These are phyloP conservation scores for Myioborus melanocephalus DNA, from an alignment of 2,797 vertebrate species.

Conservation along the genomic window DNA sequence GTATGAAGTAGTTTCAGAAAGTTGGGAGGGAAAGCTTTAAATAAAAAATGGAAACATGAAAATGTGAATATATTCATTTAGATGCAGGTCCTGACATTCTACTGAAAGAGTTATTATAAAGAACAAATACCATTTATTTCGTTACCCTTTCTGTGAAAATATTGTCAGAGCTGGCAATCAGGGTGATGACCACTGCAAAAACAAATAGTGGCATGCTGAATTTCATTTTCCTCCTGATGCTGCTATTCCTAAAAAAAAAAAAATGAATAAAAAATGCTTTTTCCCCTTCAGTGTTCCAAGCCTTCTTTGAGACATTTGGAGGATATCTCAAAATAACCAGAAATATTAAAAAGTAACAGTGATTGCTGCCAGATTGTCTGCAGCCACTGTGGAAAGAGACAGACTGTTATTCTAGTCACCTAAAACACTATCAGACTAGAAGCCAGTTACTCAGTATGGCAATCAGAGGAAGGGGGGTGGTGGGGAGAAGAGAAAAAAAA, in stretches of 20 bases:
- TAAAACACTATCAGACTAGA: constrained; percentile 63
- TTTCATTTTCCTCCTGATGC: constrained; percentile 50
- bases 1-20: constrained; percentile 47
- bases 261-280: neutral
- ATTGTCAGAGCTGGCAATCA: constrained; percentile 68
- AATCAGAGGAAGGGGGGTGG: neutral
- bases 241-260: constrained; percentile 25
- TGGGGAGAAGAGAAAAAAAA: rapidly evolving
- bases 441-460: constrained; percentile 64
- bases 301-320: constrained; percentile 65
- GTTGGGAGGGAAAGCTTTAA: constrained; percentile 56
- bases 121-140: constrained; percentile 68
- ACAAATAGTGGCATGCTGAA: constrained; percentile 56
- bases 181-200: constrained; percentile 67
- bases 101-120: constrained; percentile 51
- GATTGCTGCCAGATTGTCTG: constrained; percentile 69
- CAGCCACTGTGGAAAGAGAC: constrained; percentile 66
- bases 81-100: constrained; percentile 54
- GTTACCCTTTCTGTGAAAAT: constrained; percentile 63
- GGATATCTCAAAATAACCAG: constrained; percentile 69
- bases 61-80: constrained; percentile 55
- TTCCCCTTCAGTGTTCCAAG: constrained; percentile 54
- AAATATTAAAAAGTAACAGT: constrained; percentile 71
- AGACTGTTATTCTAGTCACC: constrained; percentile 62
- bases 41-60: constrained; percentile 54